Evolutionary conservation across 2,113 vertebrate genomes (phyloP), one percentile per base, ranked within the genome.

Genomic region (Dasyurus viverrinus): DNA sequence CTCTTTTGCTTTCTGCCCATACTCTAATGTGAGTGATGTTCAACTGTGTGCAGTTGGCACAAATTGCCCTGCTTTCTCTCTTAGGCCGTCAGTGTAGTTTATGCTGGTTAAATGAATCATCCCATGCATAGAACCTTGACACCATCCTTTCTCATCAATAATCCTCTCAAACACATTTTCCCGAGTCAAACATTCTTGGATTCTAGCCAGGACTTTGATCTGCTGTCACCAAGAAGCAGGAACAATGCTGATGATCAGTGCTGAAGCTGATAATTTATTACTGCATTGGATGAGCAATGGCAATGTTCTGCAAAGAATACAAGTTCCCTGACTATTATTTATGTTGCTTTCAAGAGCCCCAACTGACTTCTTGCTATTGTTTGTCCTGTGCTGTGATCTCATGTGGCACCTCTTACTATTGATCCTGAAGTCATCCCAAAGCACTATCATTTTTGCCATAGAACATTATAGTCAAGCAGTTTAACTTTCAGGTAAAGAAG

Each of bases 71-170:
- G 2, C 11, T 90, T 50, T 23, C 3, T 53, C 23, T 94, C 19
- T 25, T 84, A 84, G 16, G n/a, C 3, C 90, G 22, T 26, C 9
- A 53, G 30, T 36, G 5, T 5, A 11, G 30, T 14, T 25, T 84
- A 36, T 8, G 10, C 8, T n/a, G 47, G 22, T 84, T 84, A 84
- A 36, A 22, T 95, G 95, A 96, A 52, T 97, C 97, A 95, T 22
- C 50, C 0, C 50, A 6, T 22, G 1, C 30, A 23, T 47, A 91
- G 91, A 89, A 54, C 52, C 84, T 90, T 91, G 94, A 54, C 53
- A 90, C 93, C 89, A 76, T 89, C 92, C 60, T 7, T 30, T 30
- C 46, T 42, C 27, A 89, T 30, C 2, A 10, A 8, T 52, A 24
- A 95, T 89, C 0, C 52, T 27, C n/a, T 89, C 89, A 92, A 53